These are phyloP conservation scores for Eupithecia pulchellata DNA, from an alignment of 2,888 invertebrate species.

Conservation along the genomic window DNA sequence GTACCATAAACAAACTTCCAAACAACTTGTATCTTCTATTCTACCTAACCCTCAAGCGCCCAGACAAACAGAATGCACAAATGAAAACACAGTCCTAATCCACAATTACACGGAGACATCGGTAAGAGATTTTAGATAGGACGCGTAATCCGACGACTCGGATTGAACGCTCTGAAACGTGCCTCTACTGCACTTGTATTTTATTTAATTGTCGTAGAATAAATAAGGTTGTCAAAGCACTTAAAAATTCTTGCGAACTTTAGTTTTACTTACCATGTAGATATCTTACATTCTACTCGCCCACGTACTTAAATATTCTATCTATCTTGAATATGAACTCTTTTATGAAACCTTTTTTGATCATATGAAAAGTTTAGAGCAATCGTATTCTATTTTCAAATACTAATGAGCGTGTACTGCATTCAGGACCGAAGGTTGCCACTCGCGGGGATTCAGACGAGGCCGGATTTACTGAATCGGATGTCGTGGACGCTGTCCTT, in stretches of 20 bases:
- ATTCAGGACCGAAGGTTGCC: slow-evolving; percentile 55
- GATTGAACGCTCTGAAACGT: slow-evolving; percentile 29
- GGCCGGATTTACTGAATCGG: slow-evolving; percentile 63
- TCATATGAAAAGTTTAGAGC: slow-evolving; percentile 4
- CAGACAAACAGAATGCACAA: slow-evolving; percentile 53
- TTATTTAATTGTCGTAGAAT: slow-evolving; percentile 20
- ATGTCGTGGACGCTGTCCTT: slow-evolving; percentile 30
- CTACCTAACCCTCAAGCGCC: not conserved
- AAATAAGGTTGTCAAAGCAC: slow-evolving; percentile 2
- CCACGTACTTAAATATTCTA: no score
- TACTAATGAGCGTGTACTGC: slow-evolving; percentile 38
- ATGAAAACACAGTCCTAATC: slow-evolving; percentile 80
- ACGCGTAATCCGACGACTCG: slow-evolving; percentile 71
- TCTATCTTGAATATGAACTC: no score
- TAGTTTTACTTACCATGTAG: no score
- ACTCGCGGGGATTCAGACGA: slow-evolving; percentile 66
- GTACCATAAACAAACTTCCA: not conserved
- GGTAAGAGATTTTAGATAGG: slow-evolving; percentile 79
- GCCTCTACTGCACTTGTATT: slow-evolving; percentile 27
- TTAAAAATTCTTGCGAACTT: not conserved
- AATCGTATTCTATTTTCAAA: slow-evolving; percentile 18
- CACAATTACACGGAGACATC: slow-evolving; percentile 81
- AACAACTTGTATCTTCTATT: not conserved
- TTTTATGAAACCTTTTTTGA: slow-evolving; percentile 14
- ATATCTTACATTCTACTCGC: no score